Evolutionary conservation across 2,888 invertebrate genomes (phyloP), one percentile per base, ranked within the genome.

Genomic region (Xestia sexstrigata): DNA sequence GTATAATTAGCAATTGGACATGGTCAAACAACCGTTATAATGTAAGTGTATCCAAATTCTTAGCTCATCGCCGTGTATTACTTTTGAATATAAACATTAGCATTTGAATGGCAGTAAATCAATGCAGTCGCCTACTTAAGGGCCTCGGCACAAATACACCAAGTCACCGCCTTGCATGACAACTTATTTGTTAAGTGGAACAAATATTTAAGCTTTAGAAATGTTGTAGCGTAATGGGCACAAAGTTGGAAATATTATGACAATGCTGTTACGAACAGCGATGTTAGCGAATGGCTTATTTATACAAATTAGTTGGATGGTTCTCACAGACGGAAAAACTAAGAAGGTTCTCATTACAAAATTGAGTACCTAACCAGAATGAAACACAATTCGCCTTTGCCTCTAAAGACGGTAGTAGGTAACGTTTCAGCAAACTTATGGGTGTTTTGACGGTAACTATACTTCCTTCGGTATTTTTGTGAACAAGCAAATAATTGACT

Each of bases 1-100:
- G 88, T 82, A 49, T 85, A 90, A 92, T 89, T 79, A 91, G 86
- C 81, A 81, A 88, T 86, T 87, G 78, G 84, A 86, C 84, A 87
- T 82, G 87, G 88, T 70, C 85, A 84, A 86, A 84, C 73, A 83
- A 90, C 93, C 91, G 93, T 93, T 93, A 86, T 82, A 86, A 84
- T 81, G 85, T 83, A 82, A 82, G 78, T 84, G 85, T 88, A 87
- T 81, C 88, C 89, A 82, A 92, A 92, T 92, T 90, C 90, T 89
- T 82, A 78, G 81, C 76, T 83, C 89, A 87, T 83, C 74, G 85
- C 80, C 82, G 79, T 76, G 81, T 84, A 85, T 79, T 66, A 83
- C 74, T 84, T 86, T 81, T 84, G 78, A 86, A 88, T 83, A 87
- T 84, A 83, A 89, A 86, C 84, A 87, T 92, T 91, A 87, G 86